These are phyloP conservation scores for Caenorhabditis brenneri DNA, from an alignment of 1,140 invertebrate genomes.

Conservation along the genomic window DNA sequence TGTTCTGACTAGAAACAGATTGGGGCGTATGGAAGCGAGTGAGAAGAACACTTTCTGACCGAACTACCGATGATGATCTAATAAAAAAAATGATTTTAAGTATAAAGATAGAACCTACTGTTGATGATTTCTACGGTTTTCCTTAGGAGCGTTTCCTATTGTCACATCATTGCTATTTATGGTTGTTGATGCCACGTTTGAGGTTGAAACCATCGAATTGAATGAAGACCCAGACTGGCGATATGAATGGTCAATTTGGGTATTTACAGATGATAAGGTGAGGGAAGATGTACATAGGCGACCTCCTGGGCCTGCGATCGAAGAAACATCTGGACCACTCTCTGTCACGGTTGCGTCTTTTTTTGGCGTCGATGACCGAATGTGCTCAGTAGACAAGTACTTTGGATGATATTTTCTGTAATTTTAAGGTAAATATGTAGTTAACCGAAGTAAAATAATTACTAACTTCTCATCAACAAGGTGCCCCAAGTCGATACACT, in stretches of 20 bases:
- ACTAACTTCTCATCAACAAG: conserved; percentile 9
- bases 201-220: not conserved
- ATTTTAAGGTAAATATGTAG: not conserved
- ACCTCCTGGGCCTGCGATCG: conserved; percentile 18
- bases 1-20: too few species aligned
- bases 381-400: not conserved
- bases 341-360: not conserved
- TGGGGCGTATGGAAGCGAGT: too few species aligned
- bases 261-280: not conserved
- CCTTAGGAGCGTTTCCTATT: too few species aligned
- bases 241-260: not conserved
- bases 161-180: not conserved
- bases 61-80: too few species aligned
- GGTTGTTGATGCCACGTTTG: not conserved
- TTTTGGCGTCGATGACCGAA: not conserved
- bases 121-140: too few species aligned
- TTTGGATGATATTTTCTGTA: conserved; percentile 43
- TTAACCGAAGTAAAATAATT: not conserved
- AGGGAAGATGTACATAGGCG: not conserved
- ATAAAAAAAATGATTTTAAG: not conserved
- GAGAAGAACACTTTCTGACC: too few species aligned
- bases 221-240: not conserved
- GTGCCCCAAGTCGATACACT: conserved; percentile 38
- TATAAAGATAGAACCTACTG: not conserved
- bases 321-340: not conserved